phyloP scores from a whole-genome alignment of 2,888 invertebrate genomes.

The Tortricodes alternella region DNA sequence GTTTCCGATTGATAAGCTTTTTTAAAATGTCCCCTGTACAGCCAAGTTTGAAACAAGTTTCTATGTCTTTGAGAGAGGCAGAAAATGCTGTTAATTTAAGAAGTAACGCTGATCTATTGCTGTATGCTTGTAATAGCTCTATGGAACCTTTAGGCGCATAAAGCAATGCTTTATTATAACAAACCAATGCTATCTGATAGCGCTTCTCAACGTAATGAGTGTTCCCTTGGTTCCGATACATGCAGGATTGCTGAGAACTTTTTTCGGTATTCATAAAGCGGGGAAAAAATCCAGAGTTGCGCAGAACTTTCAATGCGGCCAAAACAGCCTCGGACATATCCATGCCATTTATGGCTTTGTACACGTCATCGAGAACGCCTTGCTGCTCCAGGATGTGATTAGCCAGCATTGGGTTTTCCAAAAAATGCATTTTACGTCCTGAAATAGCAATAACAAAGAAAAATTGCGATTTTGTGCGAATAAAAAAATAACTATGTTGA shows the following conservation, averaged over 20 bases:
- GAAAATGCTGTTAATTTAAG: slow-evolving; percentile 20
- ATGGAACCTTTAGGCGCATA: slow-evolving; percentile 34
- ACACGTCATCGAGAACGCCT: slow-evolving; percentile 4
- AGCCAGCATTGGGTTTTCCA: slow-evolving; percentile 2
- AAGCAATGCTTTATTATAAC: slow-evolving; percentile 35
- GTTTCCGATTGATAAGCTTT: slow-evolving; percentile 29
- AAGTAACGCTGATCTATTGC: slow-evolving; percentile 36
- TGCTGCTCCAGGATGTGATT: background rate
- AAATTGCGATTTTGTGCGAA: too few species aligned
- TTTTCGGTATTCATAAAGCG: background rate
- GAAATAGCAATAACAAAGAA: too few species aligned
- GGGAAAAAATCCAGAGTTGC: background rate
- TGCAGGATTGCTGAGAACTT: background rate
- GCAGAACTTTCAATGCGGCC: slow-evolving; percentile 5
- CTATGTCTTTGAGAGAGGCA: slow-evolving; percentile 34
- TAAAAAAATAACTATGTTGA: too few species aligned
- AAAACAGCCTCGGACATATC: slow-evolving; percentile 11
- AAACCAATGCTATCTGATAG: slow-evolving; percentile 28
- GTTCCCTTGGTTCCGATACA: slow-evolving; percentile 19
- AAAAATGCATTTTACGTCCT: slow-evolving; percentile 6
- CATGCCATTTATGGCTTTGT: slow-evolving; percentile 4
- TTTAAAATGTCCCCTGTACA: slow-evolving; percentile 28
- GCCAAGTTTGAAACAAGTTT: slow-evolving; percentile 28
- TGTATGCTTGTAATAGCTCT: slow-evolving; percentile 33
- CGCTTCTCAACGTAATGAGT: slow-evolving; percentile 2